These are phyloP conservation scores for Drepana falcataria DNA, from an alignment of 2,888 invertebrate species.

Conservation along the genomic window DNA sequence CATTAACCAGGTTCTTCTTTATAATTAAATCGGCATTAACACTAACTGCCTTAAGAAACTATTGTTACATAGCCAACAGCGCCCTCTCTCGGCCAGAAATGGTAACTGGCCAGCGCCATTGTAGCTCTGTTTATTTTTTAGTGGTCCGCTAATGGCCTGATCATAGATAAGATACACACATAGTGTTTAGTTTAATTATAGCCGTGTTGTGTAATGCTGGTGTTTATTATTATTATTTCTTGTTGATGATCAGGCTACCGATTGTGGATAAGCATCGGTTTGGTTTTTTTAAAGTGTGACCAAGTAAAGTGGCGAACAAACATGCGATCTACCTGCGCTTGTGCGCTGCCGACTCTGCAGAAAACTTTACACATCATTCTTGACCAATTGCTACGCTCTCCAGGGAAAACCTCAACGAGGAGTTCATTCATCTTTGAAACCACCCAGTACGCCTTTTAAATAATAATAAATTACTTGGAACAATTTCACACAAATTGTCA, in stretches of 20 bases:
- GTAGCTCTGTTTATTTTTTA: constrained; percentile 53
- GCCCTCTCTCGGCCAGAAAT: background rate
- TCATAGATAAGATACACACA: constrained; percentile 67
- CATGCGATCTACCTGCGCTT: no score
- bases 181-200: constrained; percentile 74
- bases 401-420: no score
- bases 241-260: constrained; percentile 26
- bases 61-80: background rate
- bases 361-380: no score
- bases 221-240: constrained; percentile 42
- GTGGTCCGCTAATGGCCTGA: constrained; percentile 68
- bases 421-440: no score
- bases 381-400: no score
- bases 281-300: no score
- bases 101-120: constrained; percentile 21
- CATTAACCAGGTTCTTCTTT: background rate
- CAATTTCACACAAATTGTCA: no score
- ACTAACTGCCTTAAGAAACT: background rate
- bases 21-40: background rate
- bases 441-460: no score
- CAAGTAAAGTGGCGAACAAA: no score
- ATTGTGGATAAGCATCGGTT: constrained; percentile 2
- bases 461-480: no score
- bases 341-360: no score
- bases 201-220: constrained; percentile 45